These are phyloP conservation scores for Coregonus ussuriensis DNA, from an alignment of 2,797 vertebrate species.

Conservation along the genomic window DNA sequence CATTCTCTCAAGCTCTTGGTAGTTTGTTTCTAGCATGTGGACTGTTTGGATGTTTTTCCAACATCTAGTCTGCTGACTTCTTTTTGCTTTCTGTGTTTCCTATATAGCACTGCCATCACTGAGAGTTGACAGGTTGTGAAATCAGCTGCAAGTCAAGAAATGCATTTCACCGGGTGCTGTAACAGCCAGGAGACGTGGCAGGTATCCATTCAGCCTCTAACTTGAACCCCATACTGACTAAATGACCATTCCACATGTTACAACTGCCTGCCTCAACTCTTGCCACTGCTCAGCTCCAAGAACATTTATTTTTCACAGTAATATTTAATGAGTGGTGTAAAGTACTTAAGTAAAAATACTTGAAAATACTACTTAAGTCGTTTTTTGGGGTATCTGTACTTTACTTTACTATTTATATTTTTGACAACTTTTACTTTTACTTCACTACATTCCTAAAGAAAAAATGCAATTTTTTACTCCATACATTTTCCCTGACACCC, in stretches of 20 bases:
- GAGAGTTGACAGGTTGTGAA: slow-evolving; percentile 25
- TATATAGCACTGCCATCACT: slow-evolving; percentile 15
- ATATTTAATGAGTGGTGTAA: slow-evolving; percentile 27
- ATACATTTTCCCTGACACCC: too few species aligned
- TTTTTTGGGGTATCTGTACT: too few species aligned
- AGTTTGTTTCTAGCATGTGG: neutral
- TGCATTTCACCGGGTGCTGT: slow-evolving; percentile 6
- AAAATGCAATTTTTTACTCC: too few species aligned
- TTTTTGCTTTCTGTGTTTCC: neutral
- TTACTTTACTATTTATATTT: too few species aligned
- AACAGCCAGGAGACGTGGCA: slow-evolving; percentile 39
- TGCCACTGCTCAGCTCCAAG: slow-evolving; percentile 12
- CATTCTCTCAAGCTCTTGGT: neutral
- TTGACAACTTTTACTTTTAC: too few species aligned
- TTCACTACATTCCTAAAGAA: too few species aligned
- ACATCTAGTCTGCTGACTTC: neutral
- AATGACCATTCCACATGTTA: slow-evolving; percentile 45
- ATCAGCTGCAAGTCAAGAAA: slow-evolving; percentile 23
- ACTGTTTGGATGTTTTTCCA: neutral
- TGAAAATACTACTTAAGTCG: too few species aligned
- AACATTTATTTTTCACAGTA: slow-evolving; percentile 37
- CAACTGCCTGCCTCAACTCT: slow-evolving; percentile 8
- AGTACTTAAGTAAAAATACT: too few species aligned
- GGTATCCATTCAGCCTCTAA: slow-evolving; percentile 40
- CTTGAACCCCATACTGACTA: slow-evolving; percentile 31